phyloP scores from a whole-genome alignment of 2,113 vertebrate species.

The Myocastor coypus region DNA sequence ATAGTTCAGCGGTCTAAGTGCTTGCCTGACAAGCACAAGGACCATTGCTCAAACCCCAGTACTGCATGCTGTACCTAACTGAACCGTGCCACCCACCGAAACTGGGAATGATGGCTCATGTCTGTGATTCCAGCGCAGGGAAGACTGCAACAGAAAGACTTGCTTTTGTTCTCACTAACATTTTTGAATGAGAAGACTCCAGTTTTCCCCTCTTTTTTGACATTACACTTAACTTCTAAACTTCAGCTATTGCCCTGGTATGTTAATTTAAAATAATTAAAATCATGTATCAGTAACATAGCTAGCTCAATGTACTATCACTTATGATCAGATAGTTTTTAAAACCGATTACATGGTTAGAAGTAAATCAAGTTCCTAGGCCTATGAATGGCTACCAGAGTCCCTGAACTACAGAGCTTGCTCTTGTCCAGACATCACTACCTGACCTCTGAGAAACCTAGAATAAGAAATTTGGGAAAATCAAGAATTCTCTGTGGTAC shows the following conservation, averaged over 20 bases:
- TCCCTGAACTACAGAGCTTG: accelerated
- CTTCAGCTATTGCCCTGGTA: neutral
- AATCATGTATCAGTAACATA: neutral
- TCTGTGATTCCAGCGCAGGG: no score
- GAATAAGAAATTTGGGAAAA: neutral
- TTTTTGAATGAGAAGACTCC: neutral
- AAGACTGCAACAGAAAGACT: neutral
- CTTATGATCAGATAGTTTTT: constrained; percentile 3
- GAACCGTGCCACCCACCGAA: no score
- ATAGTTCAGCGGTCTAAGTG: no score
- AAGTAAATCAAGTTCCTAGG: neutral
- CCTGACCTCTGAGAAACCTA: neutral
- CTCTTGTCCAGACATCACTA: neutral
- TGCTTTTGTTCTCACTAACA: neutral
- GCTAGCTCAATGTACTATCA: neutral
- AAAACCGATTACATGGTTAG: neutral
- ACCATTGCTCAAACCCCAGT: no score
- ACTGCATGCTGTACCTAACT: no score
- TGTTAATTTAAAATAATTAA: constrained; percentile 16
- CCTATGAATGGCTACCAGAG: neutral
- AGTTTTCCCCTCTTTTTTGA: neutral
- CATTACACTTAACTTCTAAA: neutral
- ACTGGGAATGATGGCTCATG: no score
- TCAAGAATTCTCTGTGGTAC: neutral
- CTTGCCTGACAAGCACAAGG: no score